These are phyloP conservation scores for Hippasteria phrygiana DNA, from an alignment of 53 echinoderm and acorn worm genomes.

Conservation along the genomic window DNA sequence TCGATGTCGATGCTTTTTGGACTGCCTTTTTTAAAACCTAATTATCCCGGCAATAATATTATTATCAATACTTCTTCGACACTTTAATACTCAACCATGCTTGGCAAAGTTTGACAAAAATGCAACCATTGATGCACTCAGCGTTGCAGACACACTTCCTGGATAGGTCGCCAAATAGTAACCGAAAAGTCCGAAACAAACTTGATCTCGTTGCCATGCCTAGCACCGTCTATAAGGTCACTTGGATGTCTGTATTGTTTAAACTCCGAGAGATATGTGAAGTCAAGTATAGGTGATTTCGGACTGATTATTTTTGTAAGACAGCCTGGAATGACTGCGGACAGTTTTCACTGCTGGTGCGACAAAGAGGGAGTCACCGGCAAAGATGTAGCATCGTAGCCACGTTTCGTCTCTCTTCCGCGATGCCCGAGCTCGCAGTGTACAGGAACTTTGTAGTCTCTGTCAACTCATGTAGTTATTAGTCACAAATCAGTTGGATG, in stretches of 20 bases:
- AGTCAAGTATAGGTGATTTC: constrained; percentile 36
- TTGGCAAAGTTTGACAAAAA: constrained; percentile 75
- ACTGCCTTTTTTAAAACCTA: no score
- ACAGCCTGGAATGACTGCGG: background rate
- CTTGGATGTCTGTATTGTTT: background rate
- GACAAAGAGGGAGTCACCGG: constrained; percentile 37
- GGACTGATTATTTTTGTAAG: background rate
- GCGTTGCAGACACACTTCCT: background rate
- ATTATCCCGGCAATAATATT: no score
- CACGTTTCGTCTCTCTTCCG: background rate
- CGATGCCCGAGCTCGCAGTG: background rate
- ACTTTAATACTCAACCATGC: constrained; percentile 70
- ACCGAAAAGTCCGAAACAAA: constrained; percentile 45
- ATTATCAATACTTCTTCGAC: no score
- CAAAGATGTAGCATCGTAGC: background rate
- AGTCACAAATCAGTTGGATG: background rate
- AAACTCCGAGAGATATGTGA: constrained; percentile 37
- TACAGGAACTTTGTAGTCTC: background rate
- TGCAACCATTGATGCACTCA: constrained; percentile 21
- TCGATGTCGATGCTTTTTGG: no score
- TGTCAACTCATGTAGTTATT: background rate
- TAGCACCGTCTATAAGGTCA: constrained; percentile 29
- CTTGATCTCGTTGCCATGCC: constrained; percentile 38
- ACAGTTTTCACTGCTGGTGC: background rate
- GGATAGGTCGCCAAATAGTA: background rate